A percentile compares a stretch with the other conserved stretches of the same genome.
phyloP scores from a whole-genome alignment of 2,113 vertebrate species.

The Thinocorus orbignyianus region DNA sequence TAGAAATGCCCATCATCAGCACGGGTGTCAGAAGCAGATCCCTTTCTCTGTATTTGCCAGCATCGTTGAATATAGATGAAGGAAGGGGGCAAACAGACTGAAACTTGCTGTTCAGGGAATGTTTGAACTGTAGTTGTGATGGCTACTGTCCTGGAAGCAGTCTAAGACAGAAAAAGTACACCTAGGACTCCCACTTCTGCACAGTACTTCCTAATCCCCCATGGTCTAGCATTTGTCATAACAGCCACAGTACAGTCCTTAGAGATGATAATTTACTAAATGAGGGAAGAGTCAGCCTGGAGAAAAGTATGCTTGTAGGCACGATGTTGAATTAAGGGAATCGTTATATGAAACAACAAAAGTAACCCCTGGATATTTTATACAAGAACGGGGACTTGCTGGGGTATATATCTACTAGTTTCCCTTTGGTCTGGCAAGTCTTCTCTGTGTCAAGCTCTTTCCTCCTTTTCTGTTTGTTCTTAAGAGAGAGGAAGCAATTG shows the following conservation, averaged over 20 bases:
- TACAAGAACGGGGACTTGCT: neutral
- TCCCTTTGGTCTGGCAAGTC: neutral
- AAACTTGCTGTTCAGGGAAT: neutral
- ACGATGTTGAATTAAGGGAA: neutral
- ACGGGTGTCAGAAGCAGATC: neutral
- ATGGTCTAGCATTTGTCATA: neutral
- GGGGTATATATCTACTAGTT: neutral
- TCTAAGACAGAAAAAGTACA: neutral
- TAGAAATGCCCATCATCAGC: neutral
- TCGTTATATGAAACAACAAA: neutral
- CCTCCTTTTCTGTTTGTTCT: neutral
- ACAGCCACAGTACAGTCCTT: neutral
- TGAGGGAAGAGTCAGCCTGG: neutral
- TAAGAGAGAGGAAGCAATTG: neutral
- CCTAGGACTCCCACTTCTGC: neutral
- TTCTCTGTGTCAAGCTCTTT: neutral
- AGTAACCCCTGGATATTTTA: neutral
- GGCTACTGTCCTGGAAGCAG: neutral
- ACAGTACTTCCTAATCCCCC: neutral
- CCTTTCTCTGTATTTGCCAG: neutral
- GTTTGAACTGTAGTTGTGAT: neutral
- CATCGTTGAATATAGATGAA: neutral
- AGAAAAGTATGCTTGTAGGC: neutral
- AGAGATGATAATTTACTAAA: neutral
- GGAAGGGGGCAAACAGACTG: neutral